Conservation (phyloP, 2,113 vertebrate species). For the Ochotona princeps region DNA sequence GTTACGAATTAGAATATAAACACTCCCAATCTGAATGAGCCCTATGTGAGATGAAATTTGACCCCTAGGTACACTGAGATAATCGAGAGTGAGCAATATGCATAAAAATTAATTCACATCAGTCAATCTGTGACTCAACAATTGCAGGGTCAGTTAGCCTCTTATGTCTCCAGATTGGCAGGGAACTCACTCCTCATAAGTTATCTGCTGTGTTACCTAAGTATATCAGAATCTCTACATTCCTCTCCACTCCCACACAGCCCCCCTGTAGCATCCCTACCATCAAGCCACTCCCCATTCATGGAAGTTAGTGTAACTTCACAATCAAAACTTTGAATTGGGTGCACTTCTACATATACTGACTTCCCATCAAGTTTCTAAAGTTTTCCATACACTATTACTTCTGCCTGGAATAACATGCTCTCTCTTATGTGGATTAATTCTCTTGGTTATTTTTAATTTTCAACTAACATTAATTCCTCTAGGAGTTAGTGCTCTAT, state of each 20-base stretch:
- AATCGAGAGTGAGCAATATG: too few species aligned
- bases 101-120: background rate
- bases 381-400: background rate
- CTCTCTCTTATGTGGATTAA: background rate
- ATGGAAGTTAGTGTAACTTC: background rate
- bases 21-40: background rate
- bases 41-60: background rate
- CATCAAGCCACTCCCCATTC: background rate
- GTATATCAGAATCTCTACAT: background rate
- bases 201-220: background rate
- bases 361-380: background rate
- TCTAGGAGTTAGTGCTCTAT: background rate
- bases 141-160: background rate
- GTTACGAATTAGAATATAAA: background rate
- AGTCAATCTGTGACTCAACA: background rate
- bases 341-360: background rate
- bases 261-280: background rate
- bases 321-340: background rate
- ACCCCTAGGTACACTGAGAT: background rate
- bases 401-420: background rate
- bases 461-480: background rate
- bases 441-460: background rate
- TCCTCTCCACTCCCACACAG: fast-evolving
- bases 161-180: background rate
- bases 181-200: background rate